Percentiles rank a stretch among this genome's conserved stretches.
Conservation (phyloP, 2,797 vertebrate species). For the Siniperca obscura region DNA sequence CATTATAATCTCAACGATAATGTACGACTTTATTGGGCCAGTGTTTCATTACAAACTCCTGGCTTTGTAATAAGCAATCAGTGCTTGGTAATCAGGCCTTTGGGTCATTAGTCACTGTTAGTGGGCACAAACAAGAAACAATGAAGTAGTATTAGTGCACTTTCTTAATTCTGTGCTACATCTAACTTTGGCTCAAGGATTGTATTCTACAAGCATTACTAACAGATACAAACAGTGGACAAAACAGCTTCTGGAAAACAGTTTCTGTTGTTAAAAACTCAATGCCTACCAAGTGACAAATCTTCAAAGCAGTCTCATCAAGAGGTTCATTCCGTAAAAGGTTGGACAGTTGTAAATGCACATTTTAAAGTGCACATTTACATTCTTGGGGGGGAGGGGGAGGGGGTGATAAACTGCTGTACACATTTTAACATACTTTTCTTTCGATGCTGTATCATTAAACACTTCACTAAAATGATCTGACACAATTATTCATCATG, state of each 20-base stretch:
- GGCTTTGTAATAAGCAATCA: conserved; percentile 45
- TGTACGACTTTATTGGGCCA: conserved; percentile 6
- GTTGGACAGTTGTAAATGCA: background rate
- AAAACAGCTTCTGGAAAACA: no score
- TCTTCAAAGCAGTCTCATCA: background rate
- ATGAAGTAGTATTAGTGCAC: conserved; percentile 15
- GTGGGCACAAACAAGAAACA: conserved; percentile 34
- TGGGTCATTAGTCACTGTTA: conserved; percentile 48
- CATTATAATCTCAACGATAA: conserved; percentile 26
- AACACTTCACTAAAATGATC: background rate
- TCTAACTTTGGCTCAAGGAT: background rate
- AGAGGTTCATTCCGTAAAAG: background rate
- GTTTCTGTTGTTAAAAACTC: background rate
- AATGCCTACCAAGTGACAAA: no score
- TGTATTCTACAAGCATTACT: background rate
- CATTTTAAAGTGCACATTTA: background rate
- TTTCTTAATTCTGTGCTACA: conserved; percentile 12
- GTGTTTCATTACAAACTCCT: background rate
- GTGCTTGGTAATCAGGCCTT: conserved; percentile 26
- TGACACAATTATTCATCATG: background rate
- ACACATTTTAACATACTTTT: background rate
- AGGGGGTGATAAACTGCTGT: background rate
- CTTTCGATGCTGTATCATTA: background rate
- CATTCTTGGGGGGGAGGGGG: background rate
- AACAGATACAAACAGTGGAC: background rate